Conservation (phyloP, 1,140 invertebrate genomes). For the Drosophila pseudoobscura region DNA sequence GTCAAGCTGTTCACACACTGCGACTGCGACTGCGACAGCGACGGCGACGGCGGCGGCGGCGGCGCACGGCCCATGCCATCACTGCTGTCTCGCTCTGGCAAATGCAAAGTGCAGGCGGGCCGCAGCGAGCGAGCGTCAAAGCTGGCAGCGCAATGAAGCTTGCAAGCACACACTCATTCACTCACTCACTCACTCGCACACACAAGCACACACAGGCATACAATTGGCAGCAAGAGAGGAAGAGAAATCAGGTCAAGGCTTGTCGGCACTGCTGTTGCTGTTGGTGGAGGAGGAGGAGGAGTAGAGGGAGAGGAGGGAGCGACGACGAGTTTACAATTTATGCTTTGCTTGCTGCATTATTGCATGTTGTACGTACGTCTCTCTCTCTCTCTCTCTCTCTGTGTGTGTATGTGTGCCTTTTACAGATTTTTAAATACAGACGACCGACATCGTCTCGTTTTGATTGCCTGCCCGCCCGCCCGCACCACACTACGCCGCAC, state of each 20-base stretch:
- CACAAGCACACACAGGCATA: slow-evolving; percentile 29
- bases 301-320: slow-evolving; percentile 1
- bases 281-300: slow-evolving; percentile 10
- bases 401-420: slow-evolving; percentile 60
- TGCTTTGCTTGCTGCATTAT: slow-evolving; percentile 83
- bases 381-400: slow-evolving; percentile 24
- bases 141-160: slow-evolving; percentile 63
- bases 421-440: slow-evolving; percentile 76
- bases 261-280: slow-evolving; percentile 71
- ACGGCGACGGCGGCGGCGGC: slow-evolving; percentile 12
- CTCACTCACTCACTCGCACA: slow-evolving; percentile 17
- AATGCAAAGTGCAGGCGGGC: slow-evolving; percentile 46
- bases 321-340: slow-evolving; percentile 82
- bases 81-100: slow-evolving; percentile 52
- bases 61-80: slow-evolving; percentile 1
- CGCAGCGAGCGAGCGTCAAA: slow-evolving; percentile 36
- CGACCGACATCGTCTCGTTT: slow-evolving; percentile 56
- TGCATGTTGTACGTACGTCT: slow-evolving; percentile 68
- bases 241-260: slow-evolving; percentile 84
- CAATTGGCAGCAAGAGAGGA: slow-evolving; percentile 82
- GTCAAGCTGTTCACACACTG: slow-evolving; percentile 71
- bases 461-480: slow-evolving; percentile 49
- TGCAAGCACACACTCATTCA: slow-evolving; percentile 56
- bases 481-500: background rate
- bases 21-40: slow-evolving; percentile 22